Percentiles rank a stretch among this genome's conserved stretches.
phyloP scores from a whole-genome alignment of 2,888 invertebrate species.

The Hirtodrosophila trivittata region DNA sequence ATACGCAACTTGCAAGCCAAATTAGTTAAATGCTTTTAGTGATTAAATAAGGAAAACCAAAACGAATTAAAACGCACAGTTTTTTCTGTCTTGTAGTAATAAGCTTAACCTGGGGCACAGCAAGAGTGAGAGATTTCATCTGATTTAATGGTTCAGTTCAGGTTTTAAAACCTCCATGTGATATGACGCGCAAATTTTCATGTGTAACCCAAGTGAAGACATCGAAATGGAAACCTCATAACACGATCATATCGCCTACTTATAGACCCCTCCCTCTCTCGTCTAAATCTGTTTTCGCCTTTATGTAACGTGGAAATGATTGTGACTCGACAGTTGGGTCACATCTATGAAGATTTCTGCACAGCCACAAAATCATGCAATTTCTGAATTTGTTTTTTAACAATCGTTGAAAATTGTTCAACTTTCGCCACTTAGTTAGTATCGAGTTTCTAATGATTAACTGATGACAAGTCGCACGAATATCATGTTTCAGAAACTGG shows the following conservation, averaged over 20 bases:
- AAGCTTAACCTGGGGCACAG: conserved; percentile 14
- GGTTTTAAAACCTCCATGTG: conserved; percentile 22
- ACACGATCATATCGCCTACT: conserved; percentile 12
- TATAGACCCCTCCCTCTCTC: conserved; percentile 25
- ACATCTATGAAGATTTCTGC: conserved; percentile 57
- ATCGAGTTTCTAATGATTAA: conserved; percentile 31
- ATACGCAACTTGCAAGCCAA: conserved; percentile 41
- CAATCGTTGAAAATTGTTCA: conserved; percentile 33
- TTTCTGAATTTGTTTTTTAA: conserved; percentile 6
- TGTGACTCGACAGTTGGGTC: conserved; percentile 41
- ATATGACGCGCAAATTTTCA: conserved; percentile 48
- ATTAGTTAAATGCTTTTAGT: conserved; percentile 67
- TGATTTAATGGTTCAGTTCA: conserved; percentile 39
- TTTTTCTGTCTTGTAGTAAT: conserved; percentile 22
- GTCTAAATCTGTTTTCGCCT: conserved; percentile 66
- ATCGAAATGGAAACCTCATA: conserved; percentile 37
- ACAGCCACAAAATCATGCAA: conserved; percentile 23
- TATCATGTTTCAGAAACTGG: conserved; percentile 26
- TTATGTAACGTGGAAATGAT: conserved; percentile 63
- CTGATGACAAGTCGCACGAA: conserved; percentile 42
- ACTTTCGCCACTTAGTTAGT: conserved; percentile 41
- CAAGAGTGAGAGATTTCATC: conserved; percentile 28
- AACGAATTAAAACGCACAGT: conserved; percentile 42
- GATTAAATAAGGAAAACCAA: conserved; percentile 59
- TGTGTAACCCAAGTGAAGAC: conserved; percentile 49